A percentile compares a stretch with the other conserved stretches of the same genome.
These are phyloP conservation scores for Drosophila neoperkinsi DNA, from an alignment of 2,888 invertebrate species.

Conservation along the genomic window DNA sequence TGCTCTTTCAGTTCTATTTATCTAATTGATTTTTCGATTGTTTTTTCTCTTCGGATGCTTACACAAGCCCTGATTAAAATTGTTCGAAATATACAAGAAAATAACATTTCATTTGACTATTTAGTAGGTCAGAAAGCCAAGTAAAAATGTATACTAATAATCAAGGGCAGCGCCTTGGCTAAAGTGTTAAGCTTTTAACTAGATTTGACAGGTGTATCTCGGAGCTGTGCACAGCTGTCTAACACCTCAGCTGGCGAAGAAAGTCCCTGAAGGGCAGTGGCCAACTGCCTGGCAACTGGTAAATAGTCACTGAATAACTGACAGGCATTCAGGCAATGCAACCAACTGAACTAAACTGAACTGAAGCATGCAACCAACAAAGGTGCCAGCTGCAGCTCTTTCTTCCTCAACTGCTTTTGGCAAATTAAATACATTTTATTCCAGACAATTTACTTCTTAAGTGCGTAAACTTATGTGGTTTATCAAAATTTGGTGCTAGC, in stretches of 20 bases:
- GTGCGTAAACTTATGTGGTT: slow-evolving; percentile 18
- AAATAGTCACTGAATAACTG: slow-evolving; percentile 55
- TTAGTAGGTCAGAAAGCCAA: neutral
- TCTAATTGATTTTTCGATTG: slow-evolving; percentile 60
- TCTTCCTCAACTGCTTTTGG: neutral
- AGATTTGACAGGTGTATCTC: slow-evolving; percentile 36
- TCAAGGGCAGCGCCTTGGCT: neutral
- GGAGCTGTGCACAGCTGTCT: slow-evolving; percentile 26
- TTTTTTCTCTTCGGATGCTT: slow-evolving; percentile 16
- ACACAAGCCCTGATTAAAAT: slow-evolving; percentile 24
- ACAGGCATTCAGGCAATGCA: slow-evolving; percentile 62
- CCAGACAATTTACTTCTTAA: slow-evolving; percentile 16
- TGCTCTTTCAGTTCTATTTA: slow-evolving; percentile 35
- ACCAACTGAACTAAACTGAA: slow-evolving; percentile 26
- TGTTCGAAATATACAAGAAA: neutral
- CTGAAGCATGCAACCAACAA: slow-evolving; percentile 13
- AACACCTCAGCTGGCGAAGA: slow-evolving; percentile 39
- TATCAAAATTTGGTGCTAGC: slow-evolving; percentile 19
- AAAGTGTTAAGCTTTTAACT: slow-evolving; percentile 8
- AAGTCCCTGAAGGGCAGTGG: slow-evolving; percentile 27
- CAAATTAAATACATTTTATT: slow-evolving; percentile 35
- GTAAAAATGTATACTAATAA: neutral
- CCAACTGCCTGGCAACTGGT: slow-evolving; percentile 27
- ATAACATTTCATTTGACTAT: neutral
- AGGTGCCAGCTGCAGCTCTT: slow-evolving; percentile 54